Base-by-base conservation (phyloP, 2,888 invertebrate genomes). In the Drosophila borborema region DNA sequence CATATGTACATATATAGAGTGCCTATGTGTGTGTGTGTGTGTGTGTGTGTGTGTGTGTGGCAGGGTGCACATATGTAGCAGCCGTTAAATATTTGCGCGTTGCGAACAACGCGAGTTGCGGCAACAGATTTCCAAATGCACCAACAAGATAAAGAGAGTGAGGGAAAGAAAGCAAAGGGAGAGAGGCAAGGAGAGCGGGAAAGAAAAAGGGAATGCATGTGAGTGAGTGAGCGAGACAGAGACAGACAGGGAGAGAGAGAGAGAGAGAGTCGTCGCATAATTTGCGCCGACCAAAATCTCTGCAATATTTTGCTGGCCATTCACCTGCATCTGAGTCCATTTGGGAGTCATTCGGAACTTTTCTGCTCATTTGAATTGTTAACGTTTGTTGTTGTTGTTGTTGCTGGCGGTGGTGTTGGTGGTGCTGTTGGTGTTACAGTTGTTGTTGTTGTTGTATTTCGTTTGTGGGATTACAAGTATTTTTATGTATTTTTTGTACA, bases 1-100 rank as follows among this genome's bases (percentile, higher is more conserved):
- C 10, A 20, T 20, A 20, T 8, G 23, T 23, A 23, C 23, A 9
- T 31, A 12, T 31, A 34, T 20, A 16, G 43, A 20, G 40, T 58
- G 46, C 40, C 36, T 66, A 36, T 45, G 38, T 58, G 34, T 40
- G 28, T 53, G 34, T 51, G 48, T 40, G 28, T 53, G 34, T 51
- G 48, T 60, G 40, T 58, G 41, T 74, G 61, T 49, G 48, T 71
- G 63, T 66, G 56, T 65, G 63, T 74, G 74, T 69, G 73, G 77
- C 77, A 72, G 84, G 80, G 84, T 78, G 86, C 82, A 87, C 89
- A 84, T 84, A 87, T 89, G 84, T 84, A 78, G 71, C 77, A 86
- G 84, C 86, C 89, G 84, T 79, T 86, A 86, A 87, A 87, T 87
- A 89, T 89, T 87, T 87, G 74, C 89, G 76, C 80, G 77, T 74